Evolutionary conservation across 1,140 invertebrate genomes (phyloP), one percentile per base, ranked within the genome.

Genomic region (Ceratoteleas bidentatus): DNA sequence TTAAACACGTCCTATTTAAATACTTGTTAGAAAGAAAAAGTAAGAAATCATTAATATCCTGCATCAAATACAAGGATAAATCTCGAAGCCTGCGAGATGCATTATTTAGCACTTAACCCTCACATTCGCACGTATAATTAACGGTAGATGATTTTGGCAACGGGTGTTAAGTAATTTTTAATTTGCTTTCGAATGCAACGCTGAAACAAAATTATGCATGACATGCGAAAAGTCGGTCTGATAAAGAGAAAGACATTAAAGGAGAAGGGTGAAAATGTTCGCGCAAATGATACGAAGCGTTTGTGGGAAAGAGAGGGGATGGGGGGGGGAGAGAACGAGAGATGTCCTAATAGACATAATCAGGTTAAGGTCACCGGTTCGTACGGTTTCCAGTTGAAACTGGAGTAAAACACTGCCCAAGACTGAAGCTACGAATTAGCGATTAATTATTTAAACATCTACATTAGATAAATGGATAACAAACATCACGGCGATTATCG

Each of bases 401-500:
- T 56, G 61, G 68, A 61, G 14, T 43, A 49, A 66, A 61, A 68
- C 11, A 40, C 45, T 11, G 32, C 36, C 13, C 16, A 11, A 57
- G 13, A 77, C 62, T 49, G 8, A 49, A 66, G 11, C 3, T 33
- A 61, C 24, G 65, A 50, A 47, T 54, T 54, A 58, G 3, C 36
- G 38, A 70, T 58, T 60, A 60, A 72, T 72, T 53, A 79, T 79
- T 68, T 65, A 65, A 66, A 10, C 33, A 79, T 79, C 68, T 79
- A 66, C 60, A 72, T 79, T 73, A 38, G 73, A 78, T 66, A 65
- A 70, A 52, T 65, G 16, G 43, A 65, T 61, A 16, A 24, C 47
- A 73, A 72, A 58, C 40, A 47, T 34, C n/a, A n/a, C 32, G 49
- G 53, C 66, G 61, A 72, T 62, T 61, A 79, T 73, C 68, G n/a